phyloP scores from a whole-genome alignment of 2,113 vertebrate species.

The Labeo rohita region DNA sequence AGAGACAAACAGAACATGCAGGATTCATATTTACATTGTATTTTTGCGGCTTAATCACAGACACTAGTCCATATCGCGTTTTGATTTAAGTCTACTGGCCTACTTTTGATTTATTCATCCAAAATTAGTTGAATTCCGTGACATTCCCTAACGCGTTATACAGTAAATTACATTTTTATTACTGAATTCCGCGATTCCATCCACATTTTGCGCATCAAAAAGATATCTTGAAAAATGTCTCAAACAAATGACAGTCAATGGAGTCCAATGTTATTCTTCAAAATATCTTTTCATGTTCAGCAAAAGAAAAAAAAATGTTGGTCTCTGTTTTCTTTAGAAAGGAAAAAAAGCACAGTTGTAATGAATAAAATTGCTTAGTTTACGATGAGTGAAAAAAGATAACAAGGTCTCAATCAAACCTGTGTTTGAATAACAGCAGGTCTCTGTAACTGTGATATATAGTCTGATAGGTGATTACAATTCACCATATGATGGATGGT shows the following conservation, averaged over 20 bases:
- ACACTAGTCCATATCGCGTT: no score
- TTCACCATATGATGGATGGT: conserved; percentile 26
- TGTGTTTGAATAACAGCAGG: not conserved
- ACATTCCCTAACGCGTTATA: no score
- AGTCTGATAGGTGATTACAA: conserved; percentile 18
- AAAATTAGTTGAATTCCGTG: no score
- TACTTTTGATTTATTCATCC: no score
- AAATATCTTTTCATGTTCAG: not conserved
- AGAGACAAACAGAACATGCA: no score
- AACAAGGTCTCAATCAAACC: not conserved
- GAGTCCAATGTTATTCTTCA: not conserved
- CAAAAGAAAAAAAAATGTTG: not conserved
- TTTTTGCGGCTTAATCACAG: no score
- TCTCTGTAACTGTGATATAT: not conserved
- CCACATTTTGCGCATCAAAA: not conserved
- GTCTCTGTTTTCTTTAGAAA: not conserved
- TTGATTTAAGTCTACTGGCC: no score
- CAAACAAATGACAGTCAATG: not conserved
- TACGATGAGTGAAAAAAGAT: not conserved
- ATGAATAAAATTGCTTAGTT: not conserved
- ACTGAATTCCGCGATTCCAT: no score
- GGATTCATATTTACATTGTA: no score
- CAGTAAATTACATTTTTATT: no score
- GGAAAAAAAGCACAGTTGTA: not conserved
- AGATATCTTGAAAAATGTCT: not conserved